A percentile compares a stretch with the other conserved stretches of the same genome.
Conservation (phyloP, 2,797 vertebrate species). For the Oreochromis grahami region DNA sequence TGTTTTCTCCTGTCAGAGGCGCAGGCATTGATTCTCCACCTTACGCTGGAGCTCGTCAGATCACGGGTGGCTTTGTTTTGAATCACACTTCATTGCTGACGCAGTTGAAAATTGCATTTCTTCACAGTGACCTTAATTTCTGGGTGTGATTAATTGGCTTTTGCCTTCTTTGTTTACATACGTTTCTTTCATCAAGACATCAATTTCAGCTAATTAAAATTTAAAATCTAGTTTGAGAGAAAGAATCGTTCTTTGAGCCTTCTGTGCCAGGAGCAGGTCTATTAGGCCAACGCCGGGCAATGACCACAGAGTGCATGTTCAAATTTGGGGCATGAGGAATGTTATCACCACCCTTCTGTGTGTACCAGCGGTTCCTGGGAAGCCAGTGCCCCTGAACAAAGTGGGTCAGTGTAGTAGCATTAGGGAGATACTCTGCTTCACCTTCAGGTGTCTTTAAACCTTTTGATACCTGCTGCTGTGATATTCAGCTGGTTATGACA, state of each 20-base stretch:
- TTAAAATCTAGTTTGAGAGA: neutral
- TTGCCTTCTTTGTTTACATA: slow-evolving; percentile 20
- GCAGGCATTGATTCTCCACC: neutral
- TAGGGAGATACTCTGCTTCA: slow-evolving; percentile 5
- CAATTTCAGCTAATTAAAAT: slow-evolving; percentile 16
- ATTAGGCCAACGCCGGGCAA: neutral
- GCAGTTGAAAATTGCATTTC: neutral
- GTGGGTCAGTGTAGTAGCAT: slow-evolving; percentile 30
- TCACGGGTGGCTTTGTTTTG: slow-evolving; percentile 33
- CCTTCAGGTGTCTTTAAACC: slow-evolving; percentile 12
- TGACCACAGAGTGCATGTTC: slow-evolving; percentile 13
- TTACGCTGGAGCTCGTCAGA: neutral
- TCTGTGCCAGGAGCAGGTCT: neutral
- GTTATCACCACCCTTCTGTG: neutral
- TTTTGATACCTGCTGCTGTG: slow-evolving; percentile 24
- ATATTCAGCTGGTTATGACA: slow-evolving; percentile 17
- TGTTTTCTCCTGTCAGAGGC: slow-evolving; percentile 32
- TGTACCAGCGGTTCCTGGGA: neutral
- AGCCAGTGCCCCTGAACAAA: slow-evolving; percentile 39
- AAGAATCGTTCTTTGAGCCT: slow-evolving; percentile 8
- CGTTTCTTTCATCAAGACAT: slow-evolving; percentile 4
- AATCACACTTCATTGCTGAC: neutral
- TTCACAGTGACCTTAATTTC: slow-evolving; percentile 23
- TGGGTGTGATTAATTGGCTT: neutral
- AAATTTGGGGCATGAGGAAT: slow-evolving; percentile 2